Evolutionary conservation across 2,888 invertebrate genomes (phyloP).

Genomic region (Oscheius sp.): DNA sequence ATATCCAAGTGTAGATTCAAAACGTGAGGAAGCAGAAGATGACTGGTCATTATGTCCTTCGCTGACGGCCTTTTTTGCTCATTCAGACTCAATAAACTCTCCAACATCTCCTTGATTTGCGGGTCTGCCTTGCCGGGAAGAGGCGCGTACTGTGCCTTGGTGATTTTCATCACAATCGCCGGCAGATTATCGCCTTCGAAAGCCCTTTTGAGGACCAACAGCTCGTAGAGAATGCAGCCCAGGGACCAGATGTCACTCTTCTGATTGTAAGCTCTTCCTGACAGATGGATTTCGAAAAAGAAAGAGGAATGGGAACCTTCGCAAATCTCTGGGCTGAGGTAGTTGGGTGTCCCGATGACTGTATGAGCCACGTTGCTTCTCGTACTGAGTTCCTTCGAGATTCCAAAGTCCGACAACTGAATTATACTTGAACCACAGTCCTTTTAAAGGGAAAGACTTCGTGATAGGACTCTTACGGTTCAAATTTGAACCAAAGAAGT

Average conservation of each 20-base stretch:
- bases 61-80: constrained; percentile 47
- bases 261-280: constrained; percentile 77
- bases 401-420: constrained; percentile 59
- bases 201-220: constrained; percentile 51
- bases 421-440: no score
- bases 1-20: constrained; percentile 55
- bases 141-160: constrained; percentile 43
- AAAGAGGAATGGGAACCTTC: constrained; percentile 78
- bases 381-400: constrained; percentile 74
- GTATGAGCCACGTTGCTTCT: constrained; percentile 76
- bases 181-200: constrained; percentile 62
- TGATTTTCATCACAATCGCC: constrained; percentile 62
- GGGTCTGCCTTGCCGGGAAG: constrained; percentile 2
- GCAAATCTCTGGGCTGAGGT: constrained; percentile 87
- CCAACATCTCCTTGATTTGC: constrained; percentile 41
- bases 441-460: no score
- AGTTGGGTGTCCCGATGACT: constrained; percentile 85
- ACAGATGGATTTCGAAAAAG: constrained; percentile 11
- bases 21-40: constrained; percentile 51
- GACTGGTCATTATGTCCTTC: constrained; percentile 54
- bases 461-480: background rate
- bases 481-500: background rate
- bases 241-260: constrained; percentile 89
- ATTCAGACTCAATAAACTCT: constrained; percentile 42
- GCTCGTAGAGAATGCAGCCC: constrained; percentile 85